A percentile compares a stretch with the other conserved stretches of the same genome.
These are phyloP conservation scores for Volucella inanis DNA, from an alignment of 2,888 invertebrate genomes.

Conservation along the genomic window DNA sequence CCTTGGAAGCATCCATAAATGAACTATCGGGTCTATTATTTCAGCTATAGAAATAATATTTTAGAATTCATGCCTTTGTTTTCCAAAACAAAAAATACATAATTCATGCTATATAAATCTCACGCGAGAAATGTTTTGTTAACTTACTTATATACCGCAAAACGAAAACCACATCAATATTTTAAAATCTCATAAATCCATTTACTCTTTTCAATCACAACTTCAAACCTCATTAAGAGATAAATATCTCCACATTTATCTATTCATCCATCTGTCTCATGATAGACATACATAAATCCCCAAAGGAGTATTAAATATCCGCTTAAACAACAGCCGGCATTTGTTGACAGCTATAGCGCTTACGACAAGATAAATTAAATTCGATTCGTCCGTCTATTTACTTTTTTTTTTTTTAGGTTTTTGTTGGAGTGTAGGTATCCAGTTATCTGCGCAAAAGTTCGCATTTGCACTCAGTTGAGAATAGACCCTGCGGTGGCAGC, in stretches of 20 bases:
- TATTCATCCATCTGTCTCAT: not conserved
- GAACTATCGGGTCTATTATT: no score
- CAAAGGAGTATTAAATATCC: constrained; percentile 13
- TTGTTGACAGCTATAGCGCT: constrained; percentile 41
- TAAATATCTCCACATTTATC: constrained; percentile 4
- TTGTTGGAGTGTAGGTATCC: not conserved
- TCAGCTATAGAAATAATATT: no score
- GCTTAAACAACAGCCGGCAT: constrained; percentile 14
- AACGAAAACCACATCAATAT: no score
- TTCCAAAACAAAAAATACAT: no score
- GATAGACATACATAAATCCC: not conserved
- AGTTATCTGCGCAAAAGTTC: constrained; percentile 7
- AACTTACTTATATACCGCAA: no score
- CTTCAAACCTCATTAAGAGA: not conserved
- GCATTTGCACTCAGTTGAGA: not conserved
- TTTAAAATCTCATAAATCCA: not conserved
- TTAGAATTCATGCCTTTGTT: no score
- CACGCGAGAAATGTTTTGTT: no score
- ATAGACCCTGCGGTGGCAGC: not conserved
- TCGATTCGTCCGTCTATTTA: constrained; percentile 6
- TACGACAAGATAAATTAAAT: constrained; percentile 46
- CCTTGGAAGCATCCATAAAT: no score
- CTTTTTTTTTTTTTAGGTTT: not conserved
- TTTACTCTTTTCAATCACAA: not conserved
- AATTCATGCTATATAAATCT: no score